Evolutionary conservation across 2,888 invertebrate species (phyloP), one percentile per base, ranked within the genome.

Genomic region (Lycia hirtaria): DNA sequence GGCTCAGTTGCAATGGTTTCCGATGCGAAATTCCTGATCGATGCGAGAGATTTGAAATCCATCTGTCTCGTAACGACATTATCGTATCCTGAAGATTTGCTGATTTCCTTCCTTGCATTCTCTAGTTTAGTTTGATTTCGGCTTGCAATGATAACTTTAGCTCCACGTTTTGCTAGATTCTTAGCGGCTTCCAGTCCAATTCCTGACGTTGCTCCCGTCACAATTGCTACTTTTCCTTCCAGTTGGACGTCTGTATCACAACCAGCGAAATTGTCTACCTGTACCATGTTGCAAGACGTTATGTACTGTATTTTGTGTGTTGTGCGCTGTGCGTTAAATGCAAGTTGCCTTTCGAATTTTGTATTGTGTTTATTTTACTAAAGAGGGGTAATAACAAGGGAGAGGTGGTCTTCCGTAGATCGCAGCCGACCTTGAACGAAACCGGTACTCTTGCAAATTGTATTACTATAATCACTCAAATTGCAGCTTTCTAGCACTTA

Each of bases 11-110:
- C 70, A 15, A 91, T 78, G 4, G 94, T 90, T 24, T 93, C 92
- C 35, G 89, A 81, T 0, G 93, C 94, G 75, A 96, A 95, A 28
- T 84, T 82, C 64, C 94, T 84, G 20, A 94, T 83, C 0, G 93
- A 93, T 1, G 77, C 67, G 15, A 94, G 76, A 0, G 93, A 93
- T 53, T 85, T 83, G 10, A 93, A 86, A 67, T 94, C 93, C 67
- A 94, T 72, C 26, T 84, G 78, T 68, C 85, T 87, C 0, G 76
- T 12, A 1, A 78, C 62, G 15, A 88, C 68, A 41, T 83, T 72
- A 0, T 47, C 19, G 44, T 81, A 76, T 12, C 79, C 80, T 0
- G 83, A 68, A 2, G 73, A 62, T 37, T 74, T 19, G 1, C 78
- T 60, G 12, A 88, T 84, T 1, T 54, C 56, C 1, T 73, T 58